phyloP scores from a whole-genome alignment of 2,888 invertebrate species.

The Microplitis manilae region DNA sequence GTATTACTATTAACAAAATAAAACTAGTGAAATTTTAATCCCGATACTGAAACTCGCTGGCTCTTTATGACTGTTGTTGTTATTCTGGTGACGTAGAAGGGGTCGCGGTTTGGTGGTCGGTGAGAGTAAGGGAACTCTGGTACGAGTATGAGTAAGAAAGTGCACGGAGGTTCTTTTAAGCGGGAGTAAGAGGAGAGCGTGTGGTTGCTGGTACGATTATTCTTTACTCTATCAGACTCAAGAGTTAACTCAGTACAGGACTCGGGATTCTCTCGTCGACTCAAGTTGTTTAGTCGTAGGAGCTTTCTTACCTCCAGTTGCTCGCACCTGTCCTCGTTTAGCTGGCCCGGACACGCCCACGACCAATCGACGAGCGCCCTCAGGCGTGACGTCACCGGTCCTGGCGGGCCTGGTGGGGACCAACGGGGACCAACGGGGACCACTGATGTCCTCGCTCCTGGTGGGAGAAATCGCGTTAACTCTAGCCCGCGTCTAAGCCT shows the following conservation, averaged over 20 bases:
- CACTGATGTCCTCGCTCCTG: background rate
- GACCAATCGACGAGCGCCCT: slow-evolving; percentile 62
- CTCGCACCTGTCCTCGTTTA: slow-evolving; percentile 66
- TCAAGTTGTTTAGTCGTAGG: slow-evolving; percentile 20
- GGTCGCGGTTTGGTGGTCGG: too few species aligned
- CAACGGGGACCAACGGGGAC: slow-evolving; percentile 12
- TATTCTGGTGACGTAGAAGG: too few species aligned
- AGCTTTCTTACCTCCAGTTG: slow-evolving; percentile 29
- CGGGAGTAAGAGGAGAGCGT: too few species aligned
- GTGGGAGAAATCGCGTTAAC: slow-evolving; percentile 24
- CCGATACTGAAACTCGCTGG: too few species aligned
- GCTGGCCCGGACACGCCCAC: slow-evolving; percentile 64
- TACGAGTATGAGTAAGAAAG: too few species aligned
- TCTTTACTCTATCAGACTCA: too few species aligned
- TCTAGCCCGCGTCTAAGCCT: slow-evolving; percentile 39
- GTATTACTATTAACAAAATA: too few species aligned
- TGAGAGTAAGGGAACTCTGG: too few species aligned
- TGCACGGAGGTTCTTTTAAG: too few species aligned
- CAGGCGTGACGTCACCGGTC: slow-evolving; percentile 65
- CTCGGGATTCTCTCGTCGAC: slow-evolving; percentile 20
- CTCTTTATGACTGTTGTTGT: too few species aligned
- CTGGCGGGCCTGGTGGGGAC: slow-evolving; percentile 41
- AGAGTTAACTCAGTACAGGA: background rate
- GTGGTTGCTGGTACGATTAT: too few species aligned
- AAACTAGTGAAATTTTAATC: too few species aligned